Percentiles rank a stretch among this genome's conserved stretches.
phyloP scores from a whole-genome alignment of 1,140 invertebrate genomes.

The Tenebrio molitor region DNA sequence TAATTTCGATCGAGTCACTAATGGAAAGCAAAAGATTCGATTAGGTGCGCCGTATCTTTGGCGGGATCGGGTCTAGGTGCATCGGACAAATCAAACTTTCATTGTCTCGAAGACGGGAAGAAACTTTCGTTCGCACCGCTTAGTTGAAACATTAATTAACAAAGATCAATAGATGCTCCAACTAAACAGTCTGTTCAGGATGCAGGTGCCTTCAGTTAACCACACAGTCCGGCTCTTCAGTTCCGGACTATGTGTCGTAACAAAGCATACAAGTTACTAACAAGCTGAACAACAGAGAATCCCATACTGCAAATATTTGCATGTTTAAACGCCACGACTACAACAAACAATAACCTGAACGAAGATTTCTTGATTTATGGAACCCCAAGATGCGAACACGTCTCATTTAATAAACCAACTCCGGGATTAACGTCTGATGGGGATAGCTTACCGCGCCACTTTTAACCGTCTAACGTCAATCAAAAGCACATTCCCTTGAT shows the following conservation, averaged over 20 bases:
- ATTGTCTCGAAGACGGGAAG: conserved; percentile 12
- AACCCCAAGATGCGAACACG: not conserved
- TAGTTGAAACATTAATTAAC: conserved; percentile 45
- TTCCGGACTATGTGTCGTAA: conserved; percentile 42
- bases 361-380: conserved; percentile 15
- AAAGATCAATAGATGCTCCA: conserved; percentile 48
- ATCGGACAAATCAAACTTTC: not conserved
- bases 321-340: conserved; percentile 19
- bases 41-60: not conserved
- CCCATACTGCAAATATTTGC: conserved; percentile 36
- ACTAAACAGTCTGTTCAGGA: conserved; percentile 39
- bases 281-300: conserved; percentile 26
- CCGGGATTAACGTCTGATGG: not conserved
- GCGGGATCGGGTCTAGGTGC: not conserved
- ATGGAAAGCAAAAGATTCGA: conserved; percentile 27
- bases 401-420: conserved; percentile 21
- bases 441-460: not conserved
- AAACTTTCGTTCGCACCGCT: conserved; percentile 40
- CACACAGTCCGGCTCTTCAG: conserved; percentile 25
- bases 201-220: conserved; percentile 44
- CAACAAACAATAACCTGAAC: conserved; percentile 31
- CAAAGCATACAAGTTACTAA: conserved; percentile 45
- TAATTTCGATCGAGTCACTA: conserved; percentile 22
- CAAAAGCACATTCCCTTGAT: conserved; percentile 21
- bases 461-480: conserved; percentile 1